A percentile compares a stretch with the other conserved stretches of the same genome.
phyloP scores from a whole-genome alignment of 2,797 vertebrate species.

The Neomorphus geoffroyi region DNA sequence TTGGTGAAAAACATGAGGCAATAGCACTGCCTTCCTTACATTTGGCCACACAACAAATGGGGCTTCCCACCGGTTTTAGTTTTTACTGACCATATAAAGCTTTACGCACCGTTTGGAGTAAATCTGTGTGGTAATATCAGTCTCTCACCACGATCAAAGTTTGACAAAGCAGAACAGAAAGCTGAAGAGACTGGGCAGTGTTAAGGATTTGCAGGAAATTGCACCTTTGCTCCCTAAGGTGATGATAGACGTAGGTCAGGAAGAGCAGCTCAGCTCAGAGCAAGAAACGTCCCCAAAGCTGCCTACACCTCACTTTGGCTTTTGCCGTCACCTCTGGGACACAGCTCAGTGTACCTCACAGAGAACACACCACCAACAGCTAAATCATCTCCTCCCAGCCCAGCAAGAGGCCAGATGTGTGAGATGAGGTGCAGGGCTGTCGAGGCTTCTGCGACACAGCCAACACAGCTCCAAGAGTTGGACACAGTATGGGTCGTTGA shows the following conservation, averaged over 20 bases:
- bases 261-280: background rate
- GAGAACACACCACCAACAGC: background rate
- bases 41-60: fast-evolving
- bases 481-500: background rate
- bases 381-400: background rate
- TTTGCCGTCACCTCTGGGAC: background rate
- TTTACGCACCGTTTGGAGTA: background rate
- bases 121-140: background rate
- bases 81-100: background rate
- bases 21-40: background rate
- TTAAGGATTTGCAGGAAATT: background rate
- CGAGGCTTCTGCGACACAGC: background rate
- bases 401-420: background rate
- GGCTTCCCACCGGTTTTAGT: background rate
- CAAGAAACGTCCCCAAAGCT: background rate
- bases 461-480: background rate
- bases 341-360: background rate
- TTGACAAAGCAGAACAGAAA: background rate
- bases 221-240: fast-evolving
- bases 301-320: background rate
- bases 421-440: background rate
- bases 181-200: background rate
- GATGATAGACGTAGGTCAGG: fast-evolving
- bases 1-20: background rate
- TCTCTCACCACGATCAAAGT: background rate